These are phyloP conservation scores for Drosophila fuyamai DNA, from an alignment of 1,140 invertebrate species.

Conservation along the genomic window DNA sequence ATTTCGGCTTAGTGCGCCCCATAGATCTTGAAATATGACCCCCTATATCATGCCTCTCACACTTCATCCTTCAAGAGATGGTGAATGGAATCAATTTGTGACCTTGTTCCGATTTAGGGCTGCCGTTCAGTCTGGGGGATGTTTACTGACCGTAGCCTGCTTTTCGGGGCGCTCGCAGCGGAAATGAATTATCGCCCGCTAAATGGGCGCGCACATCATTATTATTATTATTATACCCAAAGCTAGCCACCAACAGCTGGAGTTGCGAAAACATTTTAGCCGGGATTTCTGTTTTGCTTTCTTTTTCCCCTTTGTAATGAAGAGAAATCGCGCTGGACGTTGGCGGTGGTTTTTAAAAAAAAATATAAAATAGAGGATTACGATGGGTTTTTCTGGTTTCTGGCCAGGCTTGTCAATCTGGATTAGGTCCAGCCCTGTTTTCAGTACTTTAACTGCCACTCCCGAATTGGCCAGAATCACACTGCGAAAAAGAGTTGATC, in stretches of 20 bases:
- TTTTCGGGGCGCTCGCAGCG: constrained; percentile 41
- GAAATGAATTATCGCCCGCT: constrained; percentile 76
- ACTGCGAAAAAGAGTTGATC: neutral
- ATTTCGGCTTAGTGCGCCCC: no score
- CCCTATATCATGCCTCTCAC: neutral
- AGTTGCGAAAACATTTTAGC: constrained; percentile 22
- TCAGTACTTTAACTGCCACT: neutral
- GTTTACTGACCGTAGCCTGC: constrained; percentile 44
- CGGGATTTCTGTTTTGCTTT: constrained; percentile 1
- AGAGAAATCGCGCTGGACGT: constrained; percentile 53
- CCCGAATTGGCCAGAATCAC: neutral
- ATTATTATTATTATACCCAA: constrained; percentile 48
- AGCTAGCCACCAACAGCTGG: constrained; percentile 4
- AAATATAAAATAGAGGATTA: constrained; percentile 4
- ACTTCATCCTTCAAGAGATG: neutral
- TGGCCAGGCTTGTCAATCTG: constrained; percentile 6
- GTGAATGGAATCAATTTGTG: constrained; percentile 23
- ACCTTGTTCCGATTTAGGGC: constrained; percentile 20
- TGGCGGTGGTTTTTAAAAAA: constrained; percentile 9
- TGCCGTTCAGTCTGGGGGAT: constrained; percentile 30
- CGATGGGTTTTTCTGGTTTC: neutral
- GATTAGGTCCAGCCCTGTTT: constrained; percentile 10
- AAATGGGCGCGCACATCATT: constrained; percentile 65
- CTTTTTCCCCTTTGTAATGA: constrained; percentile 41
- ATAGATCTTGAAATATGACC: constrained; percentile 5